These are phyloP conservation scores for Beris morrisii DNA, from an alignment of 2,888 invertebrate species.

Conservation along the genomic window DNA sequence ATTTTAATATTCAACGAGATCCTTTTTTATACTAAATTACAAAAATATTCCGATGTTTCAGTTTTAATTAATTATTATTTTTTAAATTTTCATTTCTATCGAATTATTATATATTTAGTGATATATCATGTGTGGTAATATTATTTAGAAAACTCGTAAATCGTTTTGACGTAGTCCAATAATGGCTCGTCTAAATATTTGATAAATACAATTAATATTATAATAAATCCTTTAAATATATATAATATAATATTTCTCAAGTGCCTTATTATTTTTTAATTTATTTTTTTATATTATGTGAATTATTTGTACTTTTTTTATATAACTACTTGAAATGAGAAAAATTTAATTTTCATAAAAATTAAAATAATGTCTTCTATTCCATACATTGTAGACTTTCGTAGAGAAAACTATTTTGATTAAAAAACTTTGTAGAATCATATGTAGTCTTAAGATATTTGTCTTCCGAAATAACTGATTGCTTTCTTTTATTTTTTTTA, in stretches of 20 bases:
- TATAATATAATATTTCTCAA: constrained; percentile 26
- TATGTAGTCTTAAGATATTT: constrained; percentile 18
- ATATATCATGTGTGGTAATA: constrained; percentile 32
- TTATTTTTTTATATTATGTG: constrained; percentile 24
- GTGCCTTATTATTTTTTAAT: constrained; percentile 34
- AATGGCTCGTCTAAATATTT: constrained; percentile 12
- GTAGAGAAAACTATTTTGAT: constrained; percentile 6
- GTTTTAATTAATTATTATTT: no score
- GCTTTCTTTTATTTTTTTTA: constrained; percentile 24
- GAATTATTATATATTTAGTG: constrained; percentile 29
- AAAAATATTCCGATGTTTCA: no score
- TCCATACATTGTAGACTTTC: constrained; percentile 4
- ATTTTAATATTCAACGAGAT: no score
- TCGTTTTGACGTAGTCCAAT: constrained; percentile 7
- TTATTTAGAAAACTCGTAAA: constrained; percentile 19
- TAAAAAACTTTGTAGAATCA: constrained; percentile 6
- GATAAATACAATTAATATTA: constrained; percentile 6
- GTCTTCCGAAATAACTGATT: constrained; percentile 23
- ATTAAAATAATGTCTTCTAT: constrained; percentile 6
- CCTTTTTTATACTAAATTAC: no score
- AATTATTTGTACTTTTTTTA: constrained; percentile 17
- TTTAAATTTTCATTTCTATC: background rate
- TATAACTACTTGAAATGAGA: background rate
- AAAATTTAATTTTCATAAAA: constrained; percentile 4
- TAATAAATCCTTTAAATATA: constrained; percentile 14